Base-by-base conservation (phyloP, 2,797 vertebrate genomes). In the Macropus fuliginosus region DNA sequence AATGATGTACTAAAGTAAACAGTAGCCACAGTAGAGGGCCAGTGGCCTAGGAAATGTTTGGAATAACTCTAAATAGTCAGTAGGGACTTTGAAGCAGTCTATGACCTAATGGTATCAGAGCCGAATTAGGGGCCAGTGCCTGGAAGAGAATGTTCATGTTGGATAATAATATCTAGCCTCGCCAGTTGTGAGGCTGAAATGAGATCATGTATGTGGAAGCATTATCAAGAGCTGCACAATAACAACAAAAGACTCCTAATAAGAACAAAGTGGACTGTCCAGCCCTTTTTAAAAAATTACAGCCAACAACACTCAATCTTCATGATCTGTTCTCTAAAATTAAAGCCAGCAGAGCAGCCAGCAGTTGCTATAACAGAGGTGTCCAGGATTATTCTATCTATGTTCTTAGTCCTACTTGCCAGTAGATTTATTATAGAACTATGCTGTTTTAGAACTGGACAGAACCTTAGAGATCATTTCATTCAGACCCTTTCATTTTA, bases 341-440 rank as follows among this genome's bases (percentile, higher is more conserved):
- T 92, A 59, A 95, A 93, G 28, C 29, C 46, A 91, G 5, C 18
- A 55, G 24, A 52, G 91, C 93, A 96, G 46, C 40, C 54, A 74
- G 74, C 9, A 87, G 40, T 87, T 27, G 21, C 40, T 50, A 4
- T 50, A 50, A 40, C 21, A 87, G 40, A 87, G 8, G 0, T 46
- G 21, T 50, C 40, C 3, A 27, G 9, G 24, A 50, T 50, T 12
- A 87, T 46, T 14, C n/a, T 93, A 90, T 95, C 2, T 91, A 57
- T 87, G 28, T 81, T 54, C 31, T 81, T 93, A 91, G 81, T 92
- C 4, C 94, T 24, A 40, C 5, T 56, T 81, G 56, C 11, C 21
- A 40, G 2, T 50, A 46, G 40, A 87, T 87, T 87, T 87, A 12
- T 87, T 50, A 27, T 87, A 50, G 18, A 81, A 81, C 9, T 87